Base-by-base conservation (phyloP, 2,888 invertebrate genomes). In the Dusona sp. region DNA sequence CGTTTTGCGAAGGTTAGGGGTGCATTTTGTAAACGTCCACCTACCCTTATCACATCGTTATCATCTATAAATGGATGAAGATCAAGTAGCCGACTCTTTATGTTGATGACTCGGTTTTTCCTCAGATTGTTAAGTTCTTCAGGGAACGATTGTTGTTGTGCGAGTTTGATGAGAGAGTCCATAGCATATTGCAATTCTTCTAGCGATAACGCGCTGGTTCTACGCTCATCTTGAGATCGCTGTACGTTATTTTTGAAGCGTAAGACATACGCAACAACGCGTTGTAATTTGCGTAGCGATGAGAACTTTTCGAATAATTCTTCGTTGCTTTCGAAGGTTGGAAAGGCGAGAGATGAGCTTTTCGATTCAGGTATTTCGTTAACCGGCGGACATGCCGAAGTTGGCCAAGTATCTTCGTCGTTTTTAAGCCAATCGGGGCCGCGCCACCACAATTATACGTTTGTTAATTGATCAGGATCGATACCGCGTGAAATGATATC, bases 41-140 rank as follows among this genome's bases (percentile, higher is more conserved):
- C 82, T 2, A 70, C 54, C 29, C 84, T 48, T 19, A 86, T 54
- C 2, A 87, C 3, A 1, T 74, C 61, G 3, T 80, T 16, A 7
- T 78, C 25, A 33, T 83, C 85, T 29, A 87, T 8, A 9, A 83
- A 81, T n/a, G 87, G 87, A 57, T 85, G 65, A n/a, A 83, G 70
- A 22, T 70, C 45, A 19, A 64, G 19, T 4, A 82, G 36, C n/a
- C 48, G 45, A 61, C 75, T 75, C 13, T 57, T 67, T 4, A 51
- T n/a, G 11, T 45, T 51, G 42, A 74, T 1, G 2, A 19, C 0
- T 57, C 36, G 75, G 48, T 70, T 70, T 3, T 68, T 64, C 29
- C 64, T 72, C 19, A 72, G 22, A 25, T 75, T 38, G 22, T 68
- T 38, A 11, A 74, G 36, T 48, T 79, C 70, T 74, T 74, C 45